These are phyloP conservation scores for Alethe diademata DNA, from an alignment of 2,113 vertebrate genomes.

Conservation along the genomic window DNA sequence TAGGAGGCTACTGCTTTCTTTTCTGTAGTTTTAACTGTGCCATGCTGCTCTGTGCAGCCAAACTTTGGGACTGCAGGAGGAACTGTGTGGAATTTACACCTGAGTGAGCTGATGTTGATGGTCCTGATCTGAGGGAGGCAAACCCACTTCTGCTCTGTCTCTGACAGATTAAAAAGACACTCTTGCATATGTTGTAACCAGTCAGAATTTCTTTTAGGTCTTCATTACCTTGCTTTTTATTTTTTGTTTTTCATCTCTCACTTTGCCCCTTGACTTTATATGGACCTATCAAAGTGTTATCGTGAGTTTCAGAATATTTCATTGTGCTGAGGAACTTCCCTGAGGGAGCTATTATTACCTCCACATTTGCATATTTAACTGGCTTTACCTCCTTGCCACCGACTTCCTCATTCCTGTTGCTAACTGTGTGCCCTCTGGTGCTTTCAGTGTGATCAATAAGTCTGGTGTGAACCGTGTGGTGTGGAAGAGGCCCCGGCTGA, in stretches of 20 bases:
- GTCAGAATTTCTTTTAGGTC: neutral
- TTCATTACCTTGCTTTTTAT: neutral
- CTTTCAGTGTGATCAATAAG: constrained; percentile 92
- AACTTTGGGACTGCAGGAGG: neutral
- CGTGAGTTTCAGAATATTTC: neutral
- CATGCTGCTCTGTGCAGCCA: neutral
- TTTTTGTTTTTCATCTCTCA: neutral
- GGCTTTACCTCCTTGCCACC: neutral
- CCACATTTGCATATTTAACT: neutral
- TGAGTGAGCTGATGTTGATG: neutral
- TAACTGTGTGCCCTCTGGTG: neutral
- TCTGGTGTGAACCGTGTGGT: constrained; percentile 96
- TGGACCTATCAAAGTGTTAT: neutral
- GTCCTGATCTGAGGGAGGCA: neutral
- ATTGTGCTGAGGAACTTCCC: neutral
- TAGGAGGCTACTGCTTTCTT: neutral
- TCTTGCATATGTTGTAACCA: neutral
- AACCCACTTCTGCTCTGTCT: neutral
- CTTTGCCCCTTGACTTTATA: neutral
- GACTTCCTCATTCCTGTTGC: fast-evolving
- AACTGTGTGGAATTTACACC: neutral
- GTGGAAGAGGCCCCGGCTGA: constrained; percentile 94
- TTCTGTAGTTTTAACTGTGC: neutral
- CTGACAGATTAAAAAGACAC: neutral
- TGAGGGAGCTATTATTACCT: neutral